Conservation (phyloP, 2,113 vertebrate genomes). For the Orthonyx spaldingii region DNA sequence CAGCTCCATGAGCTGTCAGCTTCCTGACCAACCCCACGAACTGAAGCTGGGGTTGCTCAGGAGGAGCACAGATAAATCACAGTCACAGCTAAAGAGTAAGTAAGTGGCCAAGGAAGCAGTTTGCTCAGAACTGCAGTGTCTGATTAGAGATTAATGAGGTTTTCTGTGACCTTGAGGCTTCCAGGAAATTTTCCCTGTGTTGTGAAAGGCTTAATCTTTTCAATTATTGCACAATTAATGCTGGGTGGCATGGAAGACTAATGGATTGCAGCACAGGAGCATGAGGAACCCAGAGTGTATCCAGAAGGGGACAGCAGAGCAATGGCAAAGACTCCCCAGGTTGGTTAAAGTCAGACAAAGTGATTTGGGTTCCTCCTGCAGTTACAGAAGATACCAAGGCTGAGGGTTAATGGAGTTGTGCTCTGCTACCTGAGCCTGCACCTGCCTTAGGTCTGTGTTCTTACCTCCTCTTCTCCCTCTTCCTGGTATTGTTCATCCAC, state of each 20-base stretch:
- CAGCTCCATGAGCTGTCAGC: neutral
- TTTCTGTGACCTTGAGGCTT: conserved; percentile 1
- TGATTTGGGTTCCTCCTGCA: neutral
- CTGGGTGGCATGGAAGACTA: neutral
- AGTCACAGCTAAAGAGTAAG: neutral
- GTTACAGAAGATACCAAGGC: neutral
- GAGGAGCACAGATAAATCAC: neutral
- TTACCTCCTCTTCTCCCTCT: conserved; percentile 92
- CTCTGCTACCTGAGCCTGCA: neutral
- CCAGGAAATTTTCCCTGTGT: neutral
- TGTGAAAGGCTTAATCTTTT: conserved; percentile 5
- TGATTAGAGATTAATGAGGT: conserved; percentile 14
- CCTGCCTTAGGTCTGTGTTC: neutral
- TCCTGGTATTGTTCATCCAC: conserved; percentile 96
- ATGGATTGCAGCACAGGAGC: neutral
- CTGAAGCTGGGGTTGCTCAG: neutral
- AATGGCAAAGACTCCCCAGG: neutral
- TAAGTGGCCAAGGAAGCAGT: neutral
- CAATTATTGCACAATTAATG: conserved; percentile 27
- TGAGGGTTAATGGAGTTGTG: neutral
- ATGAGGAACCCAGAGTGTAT: neutral
- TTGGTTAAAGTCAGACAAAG: neutral
- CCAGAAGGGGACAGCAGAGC: neutral
- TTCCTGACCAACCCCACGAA: neutral
- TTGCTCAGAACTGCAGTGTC: neutral